Percentiles rank a stretch among this genome's conserved stretches.
These are phyloP conservation scores for Rhagonycha lutea DNA, from an alignment of 2,888 invertebrate genomes.

Conservation along the genomic window DNA sequence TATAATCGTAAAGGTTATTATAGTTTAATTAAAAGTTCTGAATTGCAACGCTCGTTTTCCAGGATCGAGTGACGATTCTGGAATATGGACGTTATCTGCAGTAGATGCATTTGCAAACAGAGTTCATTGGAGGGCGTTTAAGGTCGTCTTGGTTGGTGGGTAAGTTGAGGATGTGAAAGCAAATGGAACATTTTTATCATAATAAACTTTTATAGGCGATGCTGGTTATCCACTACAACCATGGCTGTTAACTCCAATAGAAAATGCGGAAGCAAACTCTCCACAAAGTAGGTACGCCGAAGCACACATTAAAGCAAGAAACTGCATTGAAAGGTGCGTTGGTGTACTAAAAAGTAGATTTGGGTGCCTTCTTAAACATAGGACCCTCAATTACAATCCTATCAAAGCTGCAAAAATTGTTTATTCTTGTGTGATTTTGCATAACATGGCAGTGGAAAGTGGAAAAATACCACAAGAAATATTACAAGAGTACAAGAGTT, in stretches of 20 bases:
- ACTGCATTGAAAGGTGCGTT: not conserved
- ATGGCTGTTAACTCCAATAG: not conserved
- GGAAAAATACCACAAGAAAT: too few relatives aligned
- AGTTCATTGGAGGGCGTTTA: not conserved
- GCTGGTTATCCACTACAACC: too few relatives aligned
- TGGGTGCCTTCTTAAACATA: not conserved
- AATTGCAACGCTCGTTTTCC: slow-evolving; percentile 15
- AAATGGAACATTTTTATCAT: too few relatives aligned
- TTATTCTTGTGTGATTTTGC: too few relatives aligned
- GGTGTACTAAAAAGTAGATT: not conserved
- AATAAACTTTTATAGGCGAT: too few relatives aligned
- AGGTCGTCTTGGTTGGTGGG: not conserved
- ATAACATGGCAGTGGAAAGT: too few relatives aligned
- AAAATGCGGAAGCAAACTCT: not conserved
- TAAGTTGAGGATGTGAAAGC: not conserved
- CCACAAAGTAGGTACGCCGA: not conserved
- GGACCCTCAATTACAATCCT: not conserved
- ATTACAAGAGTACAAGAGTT: too few relatives aligned
- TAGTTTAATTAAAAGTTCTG: slow-evolving; percentile 8
- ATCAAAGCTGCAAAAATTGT: too few relatives aligned
- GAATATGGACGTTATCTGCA: not conserved
- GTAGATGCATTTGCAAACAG: not conserved
- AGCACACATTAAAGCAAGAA: not conserved
- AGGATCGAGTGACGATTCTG: slow-evolving; percentile 11
- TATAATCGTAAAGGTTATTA: slow-evolving; percentile 15